Evolutionary conservation across 2,113 vertebrate species (phyloP), one percentile per base, ranked within the genome.

Genomic region (Microcebus tavaratra): DNA sequence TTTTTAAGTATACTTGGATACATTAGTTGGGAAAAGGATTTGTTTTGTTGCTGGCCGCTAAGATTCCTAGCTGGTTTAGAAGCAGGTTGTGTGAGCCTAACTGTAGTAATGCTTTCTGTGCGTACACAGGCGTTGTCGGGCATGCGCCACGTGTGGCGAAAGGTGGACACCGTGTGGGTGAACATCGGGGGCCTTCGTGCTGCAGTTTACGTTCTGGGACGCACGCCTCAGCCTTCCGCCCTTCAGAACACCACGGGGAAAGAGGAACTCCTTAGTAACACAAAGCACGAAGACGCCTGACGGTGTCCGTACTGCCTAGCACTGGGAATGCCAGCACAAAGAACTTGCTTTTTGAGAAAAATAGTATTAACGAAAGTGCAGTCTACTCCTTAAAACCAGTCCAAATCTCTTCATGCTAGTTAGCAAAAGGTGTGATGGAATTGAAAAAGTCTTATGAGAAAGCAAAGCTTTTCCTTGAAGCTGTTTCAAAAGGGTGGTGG

Each of bases 101-200:
- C 79, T 87, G 61, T 0, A 76, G 83, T 8, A 63, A 4, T 84
- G 23, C 12, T 90, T 94, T 86, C n/a, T 89, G 75, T 88, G 96
- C 94, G 17, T 9, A 57, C 70, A 72, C 97, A 99, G 99, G 99
- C 99, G 5, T 42, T 99, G 97, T 99, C 99, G 0, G 98, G 98
- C 67, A 98, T 99, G 99, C 99, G 99, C 2, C 99, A 99, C 53
- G 98, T 99, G 63, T 99, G 99, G 99, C 98, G 97, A 98, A 99
- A 99, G 96, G 98, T 98, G 27, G 99, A 99, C 97, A 99, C 99
- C 0, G 99, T 99, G 70, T 99, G 99, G 99, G 99, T 99, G 94
- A 99, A 99, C 4, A 99, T 99, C 1, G 99, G 99, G 0, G 99
- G 99, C 4, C 99, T 99, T 63, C 99, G 99, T 6, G 99, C 99